Evolutionary conservation across 1,140 invertebrate genomes (phyloP).

Genomic region (Drosophila kepulauana): DNA sequence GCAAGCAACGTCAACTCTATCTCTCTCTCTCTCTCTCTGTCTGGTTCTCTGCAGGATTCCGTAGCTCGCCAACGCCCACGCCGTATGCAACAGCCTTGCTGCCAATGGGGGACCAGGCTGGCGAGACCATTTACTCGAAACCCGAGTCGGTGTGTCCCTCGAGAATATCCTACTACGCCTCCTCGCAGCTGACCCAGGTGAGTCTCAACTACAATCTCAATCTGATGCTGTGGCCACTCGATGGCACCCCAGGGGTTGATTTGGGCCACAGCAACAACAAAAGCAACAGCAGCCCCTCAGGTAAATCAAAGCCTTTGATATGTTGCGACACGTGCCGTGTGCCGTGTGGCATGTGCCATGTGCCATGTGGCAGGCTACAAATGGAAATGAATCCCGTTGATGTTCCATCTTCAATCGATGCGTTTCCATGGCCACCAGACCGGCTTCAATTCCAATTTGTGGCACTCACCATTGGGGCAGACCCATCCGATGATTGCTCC

Average conservation of each 20-base stretch:
- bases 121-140: conserved; percentile 85
- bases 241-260: conserved; percentile 49
- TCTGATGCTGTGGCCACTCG: conserved; percentile 45
- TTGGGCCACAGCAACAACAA: conserved; percentile 66
- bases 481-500: conserved; percentile 72
- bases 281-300: conserved; percentile 41
- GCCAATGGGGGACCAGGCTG: conserved; percentile 76
- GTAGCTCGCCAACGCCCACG: conserved; percentile 87
- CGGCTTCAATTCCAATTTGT: conserved; percentile 70
- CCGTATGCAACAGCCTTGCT: conserved; percentile 86
- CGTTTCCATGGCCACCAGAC: conserved; percentile 61
- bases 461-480: conserved; percentile 67
- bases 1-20: conserved; percentile 18
- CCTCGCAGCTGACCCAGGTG: conserved; percentile 81
- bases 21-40: not conserved
- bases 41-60: conserved; percentile 62
- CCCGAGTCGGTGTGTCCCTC: conserved; percentile 83
- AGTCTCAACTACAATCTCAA: conserved; percentile 26
- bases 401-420: conserved; percentile 58
- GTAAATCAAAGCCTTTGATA: conserved; percentile 77
- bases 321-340: conserved; percentile 74
- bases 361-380: conserved; percentile 33
- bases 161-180: conserved; percentile 83
- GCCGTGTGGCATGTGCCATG: conserved; percentile 23
- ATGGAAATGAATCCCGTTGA: conserved; percentile 73